phyloP scores from a whole-genome alignment of 2,113 vertebrate species.

The Paradoxurus hermaphroditus region DNA sequence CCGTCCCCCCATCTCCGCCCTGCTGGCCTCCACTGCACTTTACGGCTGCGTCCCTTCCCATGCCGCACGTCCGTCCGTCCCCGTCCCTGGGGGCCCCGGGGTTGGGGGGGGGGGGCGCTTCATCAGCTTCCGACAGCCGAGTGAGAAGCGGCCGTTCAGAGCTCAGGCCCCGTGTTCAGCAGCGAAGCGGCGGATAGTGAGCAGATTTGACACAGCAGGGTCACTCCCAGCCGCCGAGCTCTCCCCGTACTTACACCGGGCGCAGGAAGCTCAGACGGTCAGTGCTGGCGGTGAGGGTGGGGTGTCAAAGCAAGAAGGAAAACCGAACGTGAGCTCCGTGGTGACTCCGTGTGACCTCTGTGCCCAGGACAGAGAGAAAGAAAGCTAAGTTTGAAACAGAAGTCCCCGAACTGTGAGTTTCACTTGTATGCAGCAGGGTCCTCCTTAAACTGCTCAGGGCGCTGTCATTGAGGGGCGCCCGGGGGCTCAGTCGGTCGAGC shows the following conservation, averaged over 20 bases:
- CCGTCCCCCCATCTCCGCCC: too few species aligned
- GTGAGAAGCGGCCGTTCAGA: neutral
- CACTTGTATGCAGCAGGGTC: neutral
- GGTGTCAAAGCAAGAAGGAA: neutral
- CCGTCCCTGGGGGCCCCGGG: neutral
- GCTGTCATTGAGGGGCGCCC: neutral
- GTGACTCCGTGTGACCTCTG: neutral
- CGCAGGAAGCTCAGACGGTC: neutral
- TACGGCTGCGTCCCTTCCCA: neutral
- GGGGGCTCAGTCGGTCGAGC: too few species aligned
- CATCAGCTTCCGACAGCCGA: neutral
- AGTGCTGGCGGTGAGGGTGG: neutral
- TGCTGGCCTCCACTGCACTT: too few species aligned
- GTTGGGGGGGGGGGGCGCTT: neutral
- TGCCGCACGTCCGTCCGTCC: fast-evolving
- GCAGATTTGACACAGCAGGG: neutral
- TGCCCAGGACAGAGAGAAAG: neutral
- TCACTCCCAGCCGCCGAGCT: neutral
- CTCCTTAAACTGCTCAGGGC: neutral
- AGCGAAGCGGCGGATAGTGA: fast-evolving
- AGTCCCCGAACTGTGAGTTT: neutral
- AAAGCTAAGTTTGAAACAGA: neutral
- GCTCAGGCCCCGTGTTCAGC: neutral
- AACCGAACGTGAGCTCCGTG: neutral
- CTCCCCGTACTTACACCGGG: neutral